Conservation (phyloP, 2,113 vertebrate genomes). For the Microtus richardsoni region DNA sequence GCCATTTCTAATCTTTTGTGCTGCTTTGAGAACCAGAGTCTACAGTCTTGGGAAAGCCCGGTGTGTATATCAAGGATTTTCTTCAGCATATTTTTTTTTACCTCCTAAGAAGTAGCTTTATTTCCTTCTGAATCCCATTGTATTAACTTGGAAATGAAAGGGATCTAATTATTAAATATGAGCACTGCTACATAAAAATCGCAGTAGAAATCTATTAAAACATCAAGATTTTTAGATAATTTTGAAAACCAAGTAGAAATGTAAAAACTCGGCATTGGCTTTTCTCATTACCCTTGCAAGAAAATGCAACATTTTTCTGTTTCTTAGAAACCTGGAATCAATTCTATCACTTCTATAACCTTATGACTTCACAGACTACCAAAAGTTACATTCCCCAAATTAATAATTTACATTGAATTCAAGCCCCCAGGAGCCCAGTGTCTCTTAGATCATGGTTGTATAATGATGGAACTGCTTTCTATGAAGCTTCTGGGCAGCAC, state of each 20-base stretch:
- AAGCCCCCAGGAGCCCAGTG: neutral
- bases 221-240: conserved; percentile 31
- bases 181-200: neutral
- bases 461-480: neutral
- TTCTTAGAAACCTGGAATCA: conserved; percentile 11
- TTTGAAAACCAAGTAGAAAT: neutral
- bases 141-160: neutral
- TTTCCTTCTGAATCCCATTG: neutral
- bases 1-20: neutral
- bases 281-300: neutral
- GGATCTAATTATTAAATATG: neutral
- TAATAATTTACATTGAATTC: conserved; percentile 16
- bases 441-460: neutral
- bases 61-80: neutral
- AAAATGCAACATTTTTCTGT: neutral
- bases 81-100: neutral
- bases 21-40: neutral
- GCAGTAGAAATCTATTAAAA: conserved; percentile 30
- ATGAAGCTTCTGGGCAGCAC: neutral
- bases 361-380: neutral
- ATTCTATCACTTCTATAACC: neutral
- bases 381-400: neutral
- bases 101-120: neutral
- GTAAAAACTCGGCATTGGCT: neutral
- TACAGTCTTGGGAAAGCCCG: neutral